Percentiles rank a stretch among this genome's conserved stretches.
Evolutionary conservation across 1,140 invertebrate genomes (phyloP).

Genomic region (Brachionus calyciflorus): DNA sequence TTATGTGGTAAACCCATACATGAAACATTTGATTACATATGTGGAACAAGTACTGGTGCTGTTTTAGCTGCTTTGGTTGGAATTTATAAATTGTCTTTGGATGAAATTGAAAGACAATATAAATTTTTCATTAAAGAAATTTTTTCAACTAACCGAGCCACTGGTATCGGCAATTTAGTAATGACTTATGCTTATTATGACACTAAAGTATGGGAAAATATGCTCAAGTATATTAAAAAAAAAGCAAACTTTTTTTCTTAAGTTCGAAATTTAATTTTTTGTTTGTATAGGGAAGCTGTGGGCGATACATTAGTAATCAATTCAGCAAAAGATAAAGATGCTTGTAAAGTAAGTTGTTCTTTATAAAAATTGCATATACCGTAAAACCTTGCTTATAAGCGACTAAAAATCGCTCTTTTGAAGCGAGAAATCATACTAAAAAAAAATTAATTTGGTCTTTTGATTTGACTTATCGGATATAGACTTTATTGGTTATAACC

Average conservation of each 20-base stretch:
- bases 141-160: constrained; percentile 70
- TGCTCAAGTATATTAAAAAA: constrained; percentile 65
- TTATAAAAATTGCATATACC: constrained; percentile 17
- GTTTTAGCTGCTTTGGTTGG: constrained; percentile 59
- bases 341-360: constrained; percentile 66
- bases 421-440: too few species aligned
- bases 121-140: constrained; percentile 69
- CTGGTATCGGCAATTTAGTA: constrained; percentile 74
- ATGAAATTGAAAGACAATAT: constrained; percentile 69
- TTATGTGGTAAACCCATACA: constrained; percentile 63
- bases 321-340: constrained; percentile 60
- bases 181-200: constrained; percentile 87
- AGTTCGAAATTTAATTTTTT: not conserved
- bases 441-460: not conserved
- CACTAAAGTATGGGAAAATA: constrained; percentile 76
- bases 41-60: constrained; percentile 81
- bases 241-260: not conserved
- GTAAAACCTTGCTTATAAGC: too few species aligned
- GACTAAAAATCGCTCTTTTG: too few species aligned
- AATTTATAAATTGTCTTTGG: constrained; percentile 64
- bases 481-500: too few species aligned
- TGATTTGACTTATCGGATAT: too few species aligned
- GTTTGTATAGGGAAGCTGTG: constrained; percentile 17
- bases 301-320: constrained; percentile 46
- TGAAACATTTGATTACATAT: constrained; percentile 79